Conservation (phyloP, 2,113 vertebrate species). For the Patagioenas fasciata region DNA sequence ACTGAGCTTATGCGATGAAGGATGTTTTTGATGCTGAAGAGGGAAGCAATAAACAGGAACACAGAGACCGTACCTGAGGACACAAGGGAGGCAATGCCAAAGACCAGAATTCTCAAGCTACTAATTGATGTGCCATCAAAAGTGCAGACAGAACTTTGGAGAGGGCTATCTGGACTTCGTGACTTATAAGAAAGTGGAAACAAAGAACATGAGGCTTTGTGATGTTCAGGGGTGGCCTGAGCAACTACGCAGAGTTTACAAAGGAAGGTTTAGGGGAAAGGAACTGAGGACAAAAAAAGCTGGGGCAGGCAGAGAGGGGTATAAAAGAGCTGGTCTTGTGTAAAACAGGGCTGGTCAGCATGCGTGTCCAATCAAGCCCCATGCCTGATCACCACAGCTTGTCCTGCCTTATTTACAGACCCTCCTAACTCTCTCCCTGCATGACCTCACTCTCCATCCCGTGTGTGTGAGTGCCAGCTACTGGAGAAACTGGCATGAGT, state of each 20-base stretch:
- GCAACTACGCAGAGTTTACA: not conserved
- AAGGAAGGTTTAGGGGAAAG: not conserved
- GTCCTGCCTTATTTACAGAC: not conserved
- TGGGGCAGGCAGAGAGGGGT: not conserved
- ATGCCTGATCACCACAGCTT: not conserved
- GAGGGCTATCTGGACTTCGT: not conserved
- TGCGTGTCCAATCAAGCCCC: not conserved
- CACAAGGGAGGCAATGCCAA: not conserved
- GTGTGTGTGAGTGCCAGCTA: not conserved
- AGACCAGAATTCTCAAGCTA: not conserved
- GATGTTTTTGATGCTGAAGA: not conserved
- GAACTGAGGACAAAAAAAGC: not conserved
- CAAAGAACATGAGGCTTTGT: not conserved
- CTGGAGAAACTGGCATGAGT: not conserved
- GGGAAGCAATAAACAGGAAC: not conserved
- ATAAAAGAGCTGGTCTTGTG: not conserved
- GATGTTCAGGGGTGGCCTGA: accelerated
- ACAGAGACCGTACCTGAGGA: accelerated
- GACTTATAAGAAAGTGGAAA: not conserved
- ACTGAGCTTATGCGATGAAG: not conserved
- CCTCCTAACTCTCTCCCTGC: not conserved
- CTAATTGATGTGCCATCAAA: not conserved
- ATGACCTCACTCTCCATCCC: not conserved
- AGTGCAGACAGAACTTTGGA: not conserved
- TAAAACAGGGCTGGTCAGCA: not conserved